A percentile compares a stretch with the other conserved stretches of the same genome.
These are phyloP conservation scores for Blera fallax DNA, from an alignment of 2,888 invertebrate species.

Conservation along the genomic window DNA sequence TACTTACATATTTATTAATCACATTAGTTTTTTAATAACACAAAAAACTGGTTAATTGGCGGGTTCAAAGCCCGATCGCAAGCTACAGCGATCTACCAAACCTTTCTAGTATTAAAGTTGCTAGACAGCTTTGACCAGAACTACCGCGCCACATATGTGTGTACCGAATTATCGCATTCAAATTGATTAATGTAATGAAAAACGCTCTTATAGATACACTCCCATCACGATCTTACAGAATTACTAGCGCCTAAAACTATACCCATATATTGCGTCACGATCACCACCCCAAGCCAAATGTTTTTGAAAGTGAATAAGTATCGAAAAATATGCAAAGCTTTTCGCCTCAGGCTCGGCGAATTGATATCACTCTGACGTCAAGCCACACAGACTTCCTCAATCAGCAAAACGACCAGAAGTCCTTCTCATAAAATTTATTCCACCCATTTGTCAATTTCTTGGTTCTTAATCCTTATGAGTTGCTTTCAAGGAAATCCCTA, in stretches of 20 bases:
- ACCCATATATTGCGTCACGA: not conserved
- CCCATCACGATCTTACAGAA: not conserved
- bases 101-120: too few species aligned
- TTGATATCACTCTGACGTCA: not conserved
- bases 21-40: too few species aligned
- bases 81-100: too few species aligned
- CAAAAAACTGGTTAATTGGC: too few species aligned
- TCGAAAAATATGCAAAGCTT: constrained; percentile 36
- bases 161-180: too few species aligned
- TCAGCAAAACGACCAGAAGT: not conserved
- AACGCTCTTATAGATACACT: not conserved
- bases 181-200: too few species aligned
- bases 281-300: not conserved
- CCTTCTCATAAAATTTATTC: constrained; percentile 11
- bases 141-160: too few species aligned
- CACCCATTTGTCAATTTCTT: constrained; percentile 35
- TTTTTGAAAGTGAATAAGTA: not conserved
- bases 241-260: constrained; percentile 30
- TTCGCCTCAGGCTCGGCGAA: not conserved
- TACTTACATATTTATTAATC: too few species aligned
- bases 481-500: not conserved
- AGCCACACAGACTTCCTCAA: not conserved
- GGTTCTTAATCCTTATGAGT: not conserved
- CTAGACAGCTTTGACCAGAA: too few species aligned
- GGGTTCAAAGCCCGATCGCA: too few species aligned